Evolutionary conservation across 2,113 vertebrate species (phyloP), one percentile per base, ranked within the genome.

Genomic region (Leptobrachium ailaonicum): DNA sequence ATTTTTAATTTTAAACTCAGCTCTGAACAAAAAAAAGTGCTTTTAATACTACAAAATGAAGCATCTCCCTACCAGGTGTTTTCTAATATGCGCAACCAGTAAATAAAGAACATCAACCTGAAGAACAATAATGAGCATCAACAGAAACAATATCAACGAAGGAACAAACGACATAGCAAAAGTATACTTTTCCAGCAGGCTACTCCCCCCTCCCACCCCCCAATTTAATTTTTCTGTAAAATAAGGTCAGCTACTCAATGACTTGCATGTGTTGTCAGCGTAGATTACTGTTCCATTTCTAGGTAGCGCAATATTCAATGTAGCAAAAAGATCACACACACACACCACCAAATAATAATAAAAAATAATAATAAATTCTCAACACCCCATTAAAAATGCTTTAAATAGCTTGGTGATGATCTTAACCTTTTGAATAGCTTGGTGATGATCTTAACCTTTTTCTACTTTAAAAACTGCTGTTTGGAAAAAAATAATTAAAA

Each of bases 21-120:
- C 91, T 94, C 93, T 91, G 50, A 91, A 92, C 92, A 92, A 92
- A 93, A 92, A 92, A 96, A 96, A 92, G 95, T 96, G 94, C 95
- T 94, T 96, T 32, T 90, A 92, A 90, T 93, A 95, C 92, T 92
- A 94, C 89, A 93, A 91, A 93, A 92, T 93, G 92, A 92, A 94
- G 90, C 88, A 91, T 89, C 91, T 92, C 90, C 90, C 88, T 86
- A 87, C 86, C 83, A 94, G 93, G 92, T 89, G 92, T 91, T 92
- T 92, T 91, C 93, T 93, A 90, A 91, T 90, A 89, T 92, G 89
- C 91, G 90, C 71, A 92, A 91, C 88, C 91, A 91, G 90, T 92
- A 93, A 92, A 91, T 90, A 92, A 91, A 89, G 88, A 88, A 84
- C 50, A 80, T 44, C 14, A 58, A 68, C 47, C 60, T 41, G 60